These are phyloP conservation scores for Sebastes vulpes DNA, from an alignment of 2,797 vertebrate genomes.

Conservation along the genomic window DNA sequence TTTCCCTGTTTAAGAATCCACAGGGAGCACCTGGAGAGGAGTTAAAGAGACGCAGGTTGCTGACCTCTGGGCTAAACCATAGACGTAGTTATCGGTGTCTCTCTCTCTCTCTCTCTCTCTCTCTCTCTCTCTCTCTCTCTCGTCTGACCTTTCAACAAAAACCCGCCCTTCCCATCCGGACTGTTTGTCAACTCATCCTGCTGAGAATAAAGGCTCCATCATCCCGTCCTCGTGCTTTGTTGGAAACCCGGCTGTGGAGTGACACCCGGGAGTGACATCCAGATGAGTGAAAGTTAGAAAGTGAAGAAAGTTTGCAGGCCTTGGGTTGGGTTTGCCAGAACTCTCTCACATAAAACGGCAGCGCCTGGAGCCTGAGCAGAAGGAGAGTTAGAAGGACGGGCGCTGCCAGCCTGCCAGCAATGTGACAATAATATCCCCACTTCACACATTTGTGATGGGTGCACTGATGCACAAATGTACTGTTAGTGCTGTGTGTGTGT, in stretches of 20 bases:
- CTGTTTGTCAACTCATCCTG: not conserved
- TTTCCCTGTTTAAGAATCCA: too few relatives aligned
- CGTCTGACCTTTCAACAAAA: slow-evolving; percentile 4
- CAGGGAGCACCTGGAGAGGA: too few relatives aligned
- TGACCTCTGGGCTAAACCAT: too few relatives aligned
- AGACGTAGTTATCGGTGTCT: not conserved
- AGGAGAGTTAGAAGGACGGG: slow-evolving; percentile 48
- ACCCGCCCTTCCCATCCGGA: not conserved
- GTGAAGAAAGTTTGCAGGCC: slow-evolving; percentile 40
- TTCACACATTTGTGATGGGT: slow-evolving; percentile 47
- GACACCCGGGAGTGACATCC: slow-evolving; percentile 28
- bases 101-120: too few relatives aligned
- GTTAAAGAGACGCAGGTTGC: too few relatives aligned
- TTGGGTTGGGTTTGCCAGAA: not conserved
- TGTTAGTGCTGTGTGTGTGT: slow-evolving; percentile 7
- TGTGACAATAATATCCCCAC: slow-evolving; percentile 59
- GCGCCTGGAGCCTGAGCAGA: slow-evolving; percentile 43
- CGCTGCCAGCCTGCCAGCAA: slow-evolving; percentile 44
- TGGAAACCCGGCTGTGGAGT: not conserved
- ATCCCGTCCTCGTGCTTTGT: not conserved
- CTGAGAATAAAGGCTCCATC: slow-evolving; percentile 11
- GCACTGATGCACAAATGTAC: slow-evolving; percentile 52
- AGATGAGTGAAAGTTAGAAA: slow-evolving; percentile 38
- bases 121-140: too few relatives aligned
- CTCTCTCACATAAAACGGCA: slow-evolving; percentile 29